These are phyloP conservation scores for Phrynocephalus vlangalii DNA, from an alignment of 2,797 vertebrate species.

Conservation along the genomic window DNA sequence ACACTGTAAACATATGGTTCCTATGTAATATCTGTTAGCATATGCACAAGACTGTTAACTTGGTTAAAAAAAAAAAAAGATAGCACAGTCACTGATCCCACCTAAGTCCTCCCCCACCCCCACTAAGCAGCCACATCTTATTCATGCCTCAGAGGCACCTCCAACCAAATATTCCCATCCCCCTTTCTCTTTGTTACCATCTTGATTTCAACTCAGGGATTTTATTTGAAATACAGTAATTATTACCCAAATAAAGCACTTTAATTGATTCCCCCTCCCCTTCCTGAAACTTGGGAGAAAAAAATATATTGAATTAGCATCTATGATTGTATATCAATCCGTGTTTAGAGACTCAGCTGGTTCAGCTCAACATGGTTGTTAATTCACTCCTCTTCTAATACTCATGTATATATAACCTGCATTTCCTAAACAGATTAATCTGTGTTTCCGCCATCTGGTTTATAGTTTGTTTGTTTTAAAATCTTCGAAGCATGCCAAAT, in stretches of 20 bases:
- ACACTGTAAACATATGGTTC: background rate
- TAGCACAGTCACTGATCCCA: background rate
- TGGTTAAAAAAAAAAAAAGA: background rate
- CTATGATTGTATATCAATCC: conserved; percentile 43
- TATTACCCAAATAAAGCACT: conserved; percentile 11
- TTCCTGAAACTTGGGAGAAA: conserved; percentile 11
- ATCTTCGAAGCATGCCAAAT: conserved; percentile 67
- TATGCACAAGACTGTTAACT: too few relatives aligned
- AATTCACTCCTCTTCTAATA: conserved; percentile 67
- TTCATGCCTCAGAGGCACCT: background rate
- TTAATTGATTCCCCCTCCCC: conserved; percentile 35
- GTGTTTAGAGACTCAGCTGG: conserved; percentile 69
- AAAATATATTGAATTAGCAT: conserved; percentile 13
- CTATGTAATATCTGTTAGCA: background rate
- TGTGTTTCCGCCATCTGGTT: conserved; percentile 78
- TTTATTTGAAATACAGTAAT: conserved; percentile 8
- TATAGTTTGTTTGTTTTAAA: conserved; percentile 64
- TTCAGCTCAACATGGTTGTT: conserved; percentile 70
- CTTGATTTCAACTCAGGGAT: conserved; percentile 19
- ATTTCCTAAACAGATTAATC: conserved; percentile 75
- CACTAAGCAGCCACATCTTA: background rate
- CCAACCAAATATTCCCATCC: background rate
- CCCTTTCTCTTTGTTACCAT: background rate
- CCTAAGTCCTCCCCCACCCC: background rate
- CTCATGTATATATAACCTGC: conserved; percentile 68